These are phyloP conservation scores for Cerastis rubricosa DNA, from an alignment of 2,888 invertebrate species.

Conservation along the genomic window DNA sequence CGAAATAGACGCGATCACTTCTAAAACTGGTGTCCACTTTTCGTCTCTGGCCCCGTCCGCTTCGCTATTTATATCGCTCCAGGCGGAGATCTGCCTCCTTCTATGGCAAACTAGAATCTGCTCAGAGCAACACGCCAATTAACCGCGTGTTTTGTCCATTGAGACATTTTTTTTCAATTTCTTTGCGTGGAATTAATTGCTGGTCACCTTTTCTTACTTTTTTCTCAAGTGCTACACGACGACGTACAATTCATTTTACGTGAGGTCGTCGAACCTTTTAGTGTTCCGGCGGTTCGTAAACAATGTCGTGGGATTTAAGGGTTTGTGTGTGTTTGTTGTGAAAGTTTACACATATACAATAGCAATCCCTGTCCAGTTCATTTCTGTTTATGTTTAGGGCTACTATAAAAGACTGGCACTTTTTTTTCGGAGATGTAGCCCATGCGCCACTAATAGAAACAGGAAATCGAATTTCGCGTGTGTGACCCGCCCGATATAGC, in stretches of 20 bases:
- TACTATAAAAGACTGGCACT: constrained; percentile 63
- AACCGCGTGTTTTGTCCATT: constrained; percentile 80
- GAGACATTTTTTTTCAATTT: constrained; percentile 81
- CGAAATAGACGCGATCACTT: constrained; percentile 86
- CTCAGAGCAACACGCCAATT: constrained; percentile 79
- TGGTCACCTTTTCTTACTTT: constrained; percentile 72
- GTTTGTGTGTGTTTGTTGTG: constrained; percentile 75
- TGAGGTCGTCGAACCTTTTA: constrained; percentile 81
- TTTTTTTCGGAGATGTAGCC: constrained; percentile 44
- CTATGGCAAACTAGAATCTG: constrained; percentile 86
- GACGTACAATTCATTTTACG: constrained; percentile 73
- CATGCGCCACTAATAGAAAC: constrained; percentile 71
- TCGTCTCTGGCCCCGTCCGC: constrained; percentile 81
- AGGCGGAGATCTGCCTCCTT: constrained; percentile 85
- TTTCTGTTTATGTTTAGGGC: constrained; percentile 56
- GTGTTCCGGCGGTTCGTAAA: constrained; percentile 80
- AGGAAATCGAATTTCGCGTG: constrained; percentile 80
- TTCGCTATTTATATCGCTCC: constrained; percentile 86
- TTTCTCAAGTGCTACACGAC: constrained; percentile 70
- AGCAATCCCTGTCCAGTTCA: constrained; percentile 65
- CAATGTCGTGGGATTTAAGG: constrained; percentile 76
- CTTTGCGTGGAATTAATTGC: constrained; percentile 77
- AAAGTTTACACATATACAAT: constrained; percentile 74
- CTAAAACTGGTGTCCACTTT: constrained; percentile 88
- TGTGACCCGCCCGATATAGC: constrained; percentile 69